Conservation (phyloP, 2,888 invertebrate species). For the Acheta domesticus region DNA sequence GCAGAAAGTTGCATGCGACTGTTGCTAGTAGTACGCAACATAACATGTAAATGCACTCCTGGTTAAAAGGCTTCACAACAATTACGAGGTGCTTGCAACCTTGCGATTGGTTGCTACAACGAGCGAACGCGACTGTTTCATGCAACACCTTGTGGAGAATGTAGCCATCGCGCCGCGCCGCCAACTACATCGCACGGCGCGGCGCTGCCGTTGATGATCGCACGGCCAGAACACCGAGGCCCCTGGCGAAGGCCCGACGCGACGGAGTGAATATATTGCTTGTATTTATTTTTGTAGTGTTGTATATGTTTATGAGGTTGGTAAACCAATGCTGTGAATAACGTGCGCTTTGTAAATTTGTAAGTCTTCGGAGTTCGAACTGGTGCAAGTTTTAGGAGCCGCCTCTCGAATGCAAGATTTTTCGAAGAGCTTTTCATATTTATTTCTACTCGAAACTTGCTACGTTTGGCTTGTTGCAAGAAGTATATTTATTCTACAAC, state of each 20-base stretch:
- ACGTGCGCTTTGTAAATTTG: conserved; percentile 6
- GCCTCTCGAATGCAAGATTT: background rate
- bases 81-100: too few species aligned
- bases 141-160: too few species aligned
- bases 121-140: too few species aligned
- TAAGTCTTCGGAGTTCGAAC: background rate
- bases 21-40: too few species aligned
- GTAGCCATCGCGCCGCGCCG: too few species aligned
- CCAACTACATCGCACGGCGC: too few species aligned
- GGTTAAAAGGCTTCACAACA: too few species aligned
- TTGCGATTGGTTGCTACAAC: too few species aligned
- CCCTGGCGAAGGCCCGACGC: background rate
- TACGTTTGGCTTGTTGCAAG: conserved; percentile 2
- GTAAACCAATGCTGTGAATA: conserved; percentile 1
- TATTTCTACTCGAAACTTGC: conserved; percentile 18
- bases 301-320: background rate
- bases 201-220: too few species aligned
- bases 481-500: background rate
- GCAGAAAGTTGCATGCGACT: too few species aligned
- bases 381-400: background rate
- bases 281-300: conserved; percentile 18
- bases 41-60: too few species aligned
- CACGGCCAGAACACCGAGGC: too few species aligned
- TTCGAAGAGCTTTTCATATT: background rate
- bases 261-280: background rate